Percentiles rank a stretch among this genome's conserved stretches.
These are phyloP conservation scores for Lepisosteus oculatus DNA, from an alignment of 2,113 vertebrate genomes.

Conservation along the genomic window DNA sequence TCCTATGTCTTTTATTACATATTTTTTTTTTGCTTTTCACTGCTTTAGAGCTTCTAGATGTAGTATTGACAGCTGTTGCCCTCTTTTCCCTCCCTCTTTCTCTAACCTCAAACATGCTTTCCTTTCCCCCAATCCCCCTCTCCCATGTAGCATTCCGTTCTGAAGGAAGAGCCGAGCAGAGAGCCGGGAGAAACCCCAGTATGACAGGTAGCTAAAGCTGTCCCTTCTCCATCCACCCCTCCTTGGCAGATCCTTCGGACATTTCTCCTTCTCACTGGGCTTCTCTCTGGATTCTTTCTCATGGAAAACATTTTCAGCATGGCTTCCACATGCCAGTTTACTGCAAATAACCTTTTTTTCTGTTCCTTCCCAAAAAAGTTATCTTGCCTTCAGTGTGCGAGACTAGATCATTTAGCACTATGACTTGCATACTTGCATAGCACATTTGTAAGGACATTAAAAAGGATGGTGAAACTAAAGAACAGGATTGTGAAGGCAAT, in stretches of 20 bases:
- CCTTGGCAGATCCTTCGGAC: not conserved
- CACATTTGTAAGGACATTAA: too few relatives aligned
- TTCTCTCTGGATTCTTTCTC: not conserved
- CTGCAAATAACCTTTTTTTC: not conserved
- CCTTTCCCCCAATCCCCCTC: conserved; percentile 9
- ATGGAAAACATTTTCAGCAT: not conserved
- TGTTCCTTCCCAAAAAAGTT: not conserved
- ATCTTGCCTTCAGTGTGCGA: not conserved
- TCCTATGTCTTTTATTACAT: too few relatives aligned
- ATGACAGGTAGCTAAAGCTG: conserved; percentile 51
- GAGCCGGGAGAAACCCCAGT: conserved; percentile 53
- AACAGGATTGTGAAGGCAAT: too few relatives aligned
- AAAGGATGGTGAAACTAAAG: too few relatives aligned
- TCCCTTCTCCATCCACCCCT: conserved; percentile 20
- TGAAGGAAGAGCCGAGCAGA: conserved; percentile 60
- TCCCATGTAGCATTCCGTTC: conserved; percentile 53
- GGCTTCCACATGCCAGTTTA: not conserved
- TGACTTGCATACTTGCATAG: too few relatives aligned
- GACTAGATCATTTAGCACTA: too few relatives aligned
- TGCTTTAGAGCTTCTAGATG: not conserved
- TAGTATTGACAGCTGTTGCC: not conserved
- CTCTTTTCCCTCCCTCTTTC: not conserved
- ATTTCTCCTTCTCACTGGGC: not conserved
- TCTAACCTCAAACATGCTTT: not conserved
- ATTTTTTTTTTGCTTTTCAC: not conserved